Conservation (phyloP, 2,888 invertebrate genomes). For the Temnothorax rugatulus region DNA sequence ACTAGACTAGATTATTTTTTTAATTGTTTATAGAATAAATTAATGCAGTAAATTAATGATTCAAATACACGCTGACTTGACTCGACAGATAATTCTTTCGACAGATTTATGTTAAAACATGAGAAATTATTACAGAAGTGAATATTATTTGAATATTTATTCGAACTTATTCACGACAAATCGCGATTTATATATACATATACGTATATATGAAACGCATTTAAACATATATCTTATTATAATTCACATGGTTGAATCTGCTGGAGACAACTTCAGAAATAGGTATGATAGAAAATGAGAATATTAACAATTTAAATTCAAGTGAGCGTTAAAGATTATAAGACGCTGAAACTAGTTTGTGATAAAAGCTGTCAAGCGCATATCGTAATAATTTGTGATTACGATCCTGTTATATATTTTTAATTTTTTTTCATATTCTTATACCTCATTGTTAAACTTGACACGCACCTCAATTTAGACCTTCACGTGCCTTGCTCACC, state of each 20-base stretch:
- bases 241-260: background rate
- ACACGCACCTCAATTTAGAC: conserved; percentile 15
- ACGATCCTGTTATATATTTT: background rate
- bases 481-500: conserved; percentile 21
- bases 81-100: conserved; percentile 9
- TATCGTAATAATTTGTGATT: conserved; percentile 9
- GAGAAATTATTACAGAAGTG: background rate
- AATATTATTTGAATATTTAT: conserved; percentile 9
- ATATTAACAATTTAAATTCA: conserved; percentile 15
- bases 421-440: conserved; percentile 6
- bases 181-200: background rate
- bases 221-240: conserved; percentile 11
- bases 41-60: background rate
- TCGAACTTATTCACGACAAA: background rate
- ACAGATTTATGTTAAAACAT: background rate
- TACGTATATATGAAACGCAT: background rate
- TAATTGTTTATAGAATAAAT: background rate
- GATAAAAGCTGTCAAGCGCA: conserved; percentile 26
- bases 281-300: background rate
- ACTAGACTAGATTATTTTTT: conserved; percentile 9
- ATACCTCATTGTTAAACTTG: conserved; percentile 23
- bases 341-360: conserved; percentile 8
- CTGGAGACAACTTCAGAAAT: conserved; percentile 3
- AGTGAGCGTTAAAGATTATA: conserved; percentile 8
- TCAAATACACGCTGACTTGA: background rate